Conservation (phyloP, 1,140 invertebrate species). For the Berghia stephanieae region DNA sequence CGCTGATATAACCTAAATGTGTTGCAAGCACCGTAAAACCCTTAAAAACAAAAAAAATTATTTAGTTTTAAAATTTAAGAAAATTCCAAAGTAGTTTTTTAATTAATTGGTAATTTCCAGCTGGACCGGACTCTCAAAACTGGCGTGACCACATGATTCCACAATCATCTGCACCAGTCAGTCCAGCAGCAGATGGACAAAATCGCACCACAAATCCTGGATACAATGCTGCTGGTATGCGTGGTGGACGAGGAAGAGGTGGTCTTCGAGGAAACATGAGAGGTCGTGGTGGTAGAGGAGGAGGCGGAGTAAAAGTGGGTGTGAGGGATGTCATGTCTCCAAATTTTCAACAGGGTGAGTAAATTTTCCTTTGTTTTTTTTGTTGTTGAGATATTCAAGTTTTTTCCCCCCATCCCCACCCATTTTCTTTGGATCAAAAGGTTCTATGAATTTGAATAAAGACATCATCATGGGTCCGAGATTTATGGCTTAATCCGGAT, state of each 20-base stretch:
- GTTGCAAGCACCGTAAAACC: neutral
- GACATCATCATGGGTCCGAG: no score
- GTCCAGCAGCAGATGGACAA: neutral
- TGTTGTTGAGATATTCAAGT: neutral
- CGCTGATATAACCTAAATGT: neutral
- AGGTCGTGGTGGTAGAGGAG: slow-evolving; percentile 4
- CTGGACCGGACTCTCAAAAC: slow-evolving; percentile 26
- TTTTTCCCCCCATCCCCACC: neutral
- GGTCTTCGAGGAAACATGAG: slow-evolving; percentile 20
- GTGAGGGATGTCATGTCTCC: slow-evolving; percentile 23
- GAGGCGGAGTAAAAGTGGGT: slow-evolving; percentile 17
- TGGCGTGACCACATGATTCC: slow-evolving; percentile 23
- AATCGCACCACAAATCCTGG: neutral
- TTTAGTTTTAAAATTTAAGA: neutral
- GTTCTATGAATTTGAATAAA: no score
- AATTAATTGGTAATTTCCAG: neutral
- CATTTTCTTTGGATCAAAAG: neutral
- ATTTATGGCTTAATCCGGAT: no score
- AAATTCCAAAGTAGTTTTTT: neutral
- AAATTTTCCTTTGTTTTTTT: neutral
- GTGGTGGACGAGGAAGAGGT: neutral
- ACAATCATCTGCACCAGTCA: neutral
- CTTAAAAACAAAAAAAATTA: neutral
- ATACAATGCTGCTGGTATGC: neutral
- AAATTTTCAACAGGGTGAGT: slow-evolving; percentile 27